Base-by-base conservation (phyloP, 2,113 vertebrate species). In the Thermophis baileyi region DNA sequence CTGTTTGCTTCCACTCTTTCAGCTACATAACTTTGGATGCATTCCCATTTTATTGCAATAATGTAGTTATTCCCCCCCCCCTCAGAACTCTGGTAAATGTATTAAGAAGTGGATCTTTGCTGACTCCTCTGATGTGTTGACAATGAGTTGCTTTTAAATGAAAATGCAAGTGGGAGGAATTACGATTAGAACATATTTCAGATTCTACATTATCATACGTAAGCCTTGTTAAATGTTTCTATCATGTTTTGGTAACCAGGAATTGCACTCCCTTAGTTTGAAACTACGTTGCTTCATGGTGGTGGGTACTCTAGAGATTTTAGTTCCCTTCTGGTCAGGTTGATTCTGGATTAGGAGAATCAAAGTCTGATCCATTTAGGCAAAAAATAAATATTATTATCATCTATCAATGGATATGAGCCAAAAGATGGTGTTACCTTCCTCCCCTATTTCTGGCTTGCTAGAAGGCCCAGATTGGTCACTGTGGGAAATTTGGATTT, bases 181-280 rank as follows among this genome's bases (percentile, higher is more conserved):
- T 44, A 87, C 89, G 89, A 40, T 10, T 91, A 40, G 88, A 81
- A 10, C 85, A 90, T 94, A 57, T 85, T 86, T 91, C 24, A 89
- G 1, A 46, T 24, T 92, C 89, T 63, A 55, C 85, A 93, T 92
- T 95, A 40, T 90, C 89, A 57, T 91, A n/a, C 60, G 88, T 3
- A 91, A 94, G 93, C 40, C 89, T 90, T 92, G 86, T 85, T 93
- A 88, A 88, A 93, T 63, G 14, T 35, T 91, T 51, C 90, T 94
- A 88, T 93, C 94, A 89, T 93, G 94, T 93, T 92, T 54, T n/a
- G 91, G 92, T 85, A 88, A 85, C 35, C 47, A 44, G 6, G 87
- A 90, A 91, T 47, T 47, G 50, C 50, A 85, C 5, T 50, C 49
- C n/a, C 35, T 12, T 44, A 24, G 1, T 91, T 40, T 25, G 40